These are phyloP conservation scores for Macrochelys suwanniensis DNA, from an alignment of 2,797 vertebrate genomes.

Conservation along the genomic window DNA sequence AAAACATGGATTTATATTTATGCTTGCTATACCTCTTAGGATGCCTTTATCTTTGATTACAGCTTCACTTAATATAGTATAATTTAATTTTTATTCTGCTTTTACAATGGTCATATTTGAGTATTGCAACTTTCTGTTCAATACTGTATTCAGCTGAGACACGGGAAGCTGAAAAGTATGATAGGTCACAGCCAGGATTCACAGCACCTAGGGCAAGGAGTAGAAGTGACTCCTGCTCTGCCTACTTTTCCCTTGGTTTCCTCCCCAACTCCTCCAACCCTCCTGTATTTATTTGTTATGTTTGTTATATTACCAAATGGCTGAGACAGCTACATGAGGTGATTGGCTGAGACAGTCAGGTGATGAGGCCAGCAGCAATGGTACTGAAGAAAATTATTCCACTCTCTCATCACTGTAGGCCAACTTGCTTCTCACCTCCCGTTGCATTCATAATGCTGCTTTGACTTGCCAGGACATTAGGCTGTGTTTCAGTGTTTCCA, in stretches of 20 bases:
- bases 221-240: not conserved
- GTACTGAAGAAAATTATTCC: not conserved
- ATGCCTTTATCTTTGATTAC: not conserved
- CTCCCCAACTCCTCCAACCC: not conserved
- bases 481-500: not conserved
- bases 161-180: not conserved
- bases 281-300: not conserved
- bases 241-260: not conserved
- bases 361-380: slow-evolving; percentile 21
- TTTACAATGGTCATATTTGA: not conserved
- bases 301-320: slow-evolving; percentile 49
- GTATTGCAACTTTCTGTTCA: not conserved
- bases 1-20: not conserved
- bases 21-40: not conserved
- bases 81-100: not conserved
- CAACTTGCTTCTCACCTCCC: not conserved
- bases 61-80: not conserved
- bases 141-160: not conserved
- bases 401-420: not conserved
- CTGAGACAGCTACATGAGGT: slow-evolving; percentile 4
- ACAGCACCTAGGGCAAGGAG: not conserved
- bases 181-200: not conserved
- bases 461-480: not conserved
- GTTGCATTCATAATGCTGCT: not conserved
- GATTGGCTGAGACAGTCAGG: slow-evolving; percentile 37